A percentile compares a stretch with the other conserved stretches of the same genome.
Evolutionary conservation across 2,797 vertebrate genomes (phyloP).

Genomic region (Centroberyx gerrardi): DNA sequence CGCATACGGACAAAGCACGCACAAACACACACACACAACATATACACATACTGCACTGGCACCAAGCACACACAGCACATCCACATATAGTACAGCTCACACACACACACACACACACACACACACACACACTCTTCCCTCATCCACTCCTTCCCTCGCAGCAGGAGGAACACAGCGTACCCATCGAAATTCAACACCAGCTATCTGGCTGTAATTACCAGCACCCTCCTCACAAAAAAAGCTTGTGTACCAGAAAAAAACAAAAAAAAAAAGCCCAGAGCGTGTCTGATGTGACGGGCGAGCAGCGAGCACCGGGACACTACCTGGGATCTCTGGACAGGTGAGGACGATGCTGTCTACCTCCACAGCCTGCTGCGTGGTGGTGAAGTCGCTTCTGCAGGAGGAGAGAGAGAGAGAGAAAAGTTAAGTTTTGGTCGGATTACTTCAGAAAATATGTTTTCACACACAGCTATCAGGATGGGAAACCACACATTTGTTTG

Average conservation of each 20-base stretch:
- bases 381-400: conserved; percentile 91
- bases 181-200: background rate
- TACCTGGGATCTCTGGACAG: conserved; percentile 89
- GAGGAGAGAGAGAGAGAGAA: conserved; percentile 47
- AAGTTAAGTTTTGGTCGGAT: background rate
- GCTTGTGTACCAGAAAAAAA: background rate
- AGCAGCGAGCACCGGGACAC: background rate
- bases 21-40: background rate
- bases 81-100: background rate
- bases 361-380: conserved; percentile 87
- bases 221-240: background rate
- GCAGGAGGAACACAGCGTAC: conserved; percentile 1
- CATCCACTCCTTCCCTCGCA: background rate
- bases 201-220: background rate
- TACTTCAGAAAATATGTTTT: too few species aligned
- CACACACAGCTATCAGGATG: background rate
- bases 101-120: conserved; percentile 3
- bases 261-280: too few species aligned
- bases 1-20: background rate
- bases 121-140: background rate
- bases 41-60: too few species aligned
- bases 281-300: background rate
- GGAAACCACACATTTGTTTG: background rate
- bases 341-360: conserved; percentile 89
- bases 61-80: background rate